A percentile compares a stretch with the other conserved stretches of the same genome.
Conservation (phyloP, 2,888 invertebrate species). For the Octonoba sinensis region DNA sequence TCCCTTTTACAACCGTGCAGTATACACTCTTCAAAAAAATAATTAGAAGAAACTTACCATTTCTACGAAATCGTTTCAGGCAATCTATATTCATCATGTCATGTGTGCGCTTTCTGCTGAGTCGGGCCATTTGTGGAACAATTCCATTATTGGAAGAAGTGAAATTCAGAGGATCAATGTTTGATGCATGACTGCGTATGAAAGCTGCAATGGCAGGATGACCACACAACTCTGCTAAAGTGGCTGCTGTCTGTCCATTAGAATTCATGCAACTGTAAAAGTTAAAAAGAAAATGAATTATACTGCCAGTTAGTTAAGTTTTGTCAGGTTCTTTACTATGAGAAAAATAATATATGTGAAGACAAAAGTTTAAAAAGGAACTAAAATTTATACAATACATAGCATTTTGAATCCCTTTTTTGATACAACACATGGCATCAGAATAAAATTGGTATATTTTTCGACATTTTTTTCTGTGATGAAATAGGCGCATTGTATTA, state of each 20-base stretch:
- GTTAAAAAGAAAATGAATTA: no score
- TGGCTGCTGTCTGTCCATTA: slow-evolving; percentile 39
- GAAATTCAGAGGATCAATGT: background rate
- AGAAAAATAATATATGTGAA: background rate
- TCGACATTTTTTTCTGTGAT: no score
- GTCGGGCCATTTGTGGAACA: slow-evolving; percentile 3
- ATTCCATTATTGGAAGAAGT: background rate
- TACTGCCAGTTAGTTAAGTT: no score
- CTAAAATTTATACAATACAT: no score
- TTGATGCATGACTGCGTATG: slow-evolving; percentile 10
- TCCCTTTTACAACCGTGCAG: no score
- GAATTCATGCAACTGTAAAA: slow-evolving; percentile 25
- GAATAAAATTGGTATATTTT: no score
- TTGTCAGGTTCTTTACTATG: background rate
- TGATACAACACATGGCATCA: no score
- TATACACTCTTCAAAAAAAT: background rate
- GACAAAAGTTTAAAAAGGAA: no score
- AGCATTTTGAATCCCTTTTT: no score
- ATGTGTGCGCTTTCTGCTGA: slow-evolving; percentile 32
- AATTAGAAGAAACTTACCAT: slow-evolving; percentile 19
- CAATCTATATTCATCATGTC: slow-evolving; percentile 30
- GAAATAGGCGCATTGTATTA: no score
- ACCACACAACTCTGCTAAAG: slow-evolving; percentile 21
- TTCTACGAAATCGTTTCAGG: slow-evolving; percentile 21
- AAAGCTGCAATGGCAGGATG: slow-evolving; percentile 14